Evolutionary conservation across 2,888 invertebrate genomes (phyloP).

Genomic region (Tachystola acroxantha): DNA sequence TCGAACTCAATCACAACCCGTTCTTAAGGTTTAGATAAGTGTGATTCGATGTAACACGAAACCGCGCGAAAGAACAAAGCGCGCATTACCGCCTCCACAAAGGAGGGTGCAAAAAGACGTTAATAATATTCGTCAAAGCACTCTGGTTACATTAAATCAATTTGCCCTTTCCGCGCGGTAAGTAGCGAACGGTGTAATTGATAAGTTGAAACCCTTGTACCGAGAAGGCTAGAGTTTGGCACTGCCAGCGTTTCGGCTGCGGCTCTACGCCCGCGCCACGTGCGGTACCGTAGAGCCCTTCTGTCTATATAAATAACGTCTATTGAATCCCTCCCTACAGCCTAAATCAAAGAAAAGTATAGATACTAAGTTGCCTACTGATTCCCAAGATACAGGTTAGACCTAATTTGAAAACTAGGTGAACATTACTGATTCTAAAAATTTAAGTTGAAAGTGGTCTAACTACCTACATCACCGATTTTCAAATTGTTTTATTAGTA

Average conservation of each 20-base stretch:
- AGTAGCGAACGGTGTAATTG: constrained; percentile 78
- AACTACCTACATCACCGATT: no score
- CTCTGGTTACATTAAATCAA: constrained; percentile 79
- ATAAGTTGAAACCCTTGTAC: constrained; percentile 77
- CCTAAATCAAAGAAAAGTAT: no score
- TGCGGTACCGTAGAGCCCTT: constrained; percentile 29
- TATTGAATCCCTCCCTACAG: not conserved
- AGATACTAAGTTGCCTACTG: no score
- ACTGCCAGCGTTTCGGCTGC: constrained; percentile 35
- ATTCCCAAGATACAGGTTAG: no score
- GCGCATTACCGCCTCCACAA: constrained; percentile 59
- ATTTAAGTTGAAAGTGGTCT: no score
- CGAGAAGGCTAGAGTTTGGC: constrained; percentile 67
- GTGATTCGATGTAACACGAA: constrained; percentile 69
- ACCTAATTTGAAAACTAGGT: no score
- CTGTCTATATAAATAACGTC: constrained; percentile 29
- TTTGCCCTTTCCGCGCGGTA: constrained; percentile 78
- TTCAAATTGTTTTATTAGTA: no score
- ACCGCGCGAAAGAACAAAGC: constrained; percentile 72
- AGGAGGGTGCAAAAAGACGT: constrained; percentile 75
- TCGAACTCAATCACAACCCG: constrained; percentile 18
- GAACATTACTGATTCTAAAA: no score
- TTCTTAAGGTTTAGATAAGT: constrained; percentile 55
- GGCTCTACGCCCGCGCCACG: constrained; percentile 42
- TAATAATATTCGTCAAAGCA: constrained; percentile 79